Evolutionary conservation across 1,140 invertebrate species (phyloP), one percentile per base, ranked within the genome.

Genomic region (Drosophila kepulauana): DNA sequence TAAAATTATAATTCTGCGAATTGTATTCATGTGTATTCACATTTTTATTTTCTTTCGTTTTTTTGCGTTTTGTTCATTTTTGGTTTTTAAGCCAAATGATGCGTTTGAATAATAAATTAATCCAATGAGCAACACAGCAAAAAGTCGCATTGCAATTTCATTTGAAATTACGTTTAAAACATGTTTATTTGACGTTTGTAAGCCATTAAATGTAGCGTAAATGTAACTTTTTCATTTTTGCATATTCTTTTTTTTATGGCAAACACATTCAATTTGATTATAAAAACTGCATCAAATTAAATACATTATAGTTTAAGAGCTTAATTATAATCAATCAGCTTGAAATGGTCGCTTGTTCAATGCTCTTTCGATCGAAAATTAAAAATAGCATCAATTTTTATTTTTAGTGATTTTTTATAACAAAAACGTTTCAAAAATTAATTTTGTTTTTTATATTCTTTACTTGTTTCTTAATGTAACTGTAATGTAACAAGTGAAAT

Each of bases 91-190:
- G 5, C 28, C 38, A 41, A 62, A 13, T 30, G 41, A 48, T 62
- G 25, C 45, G n/a, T 63, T 49, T 38, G 20, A 51, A 63, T 51
- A 49, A 49, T 48, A 51, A 63, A 49, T 46, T 15, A 35, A 28
- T 33, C 11, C 6, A 59, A 59, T 59, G 38, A 38, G 25, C 2
- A 45, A 16, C 6, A 33, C 6, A 30, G n/a, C 13, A 1, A 54
- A 54, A 57, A 57, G 33, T 57, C 8, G 15, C 28, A 41, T n/a
- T 41, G 15, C 13, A 52, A 59, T 46, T 59, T 45, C n/a, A 45
- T 46, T 59, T 38, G 5, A 20, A 59, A 46, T 45, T 59, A 5
- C 1, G 7, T 5, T 59, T 46, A 28, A 45, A 59, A 45, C 57
- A 59, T 15, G 57, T 59, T 46, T 54, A 33, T 33, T 52, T 11